Evolutionary conservation across 2,113 vertebrate species (phyloP).

Genomic region (Gallinago jamesoni): DNA sequence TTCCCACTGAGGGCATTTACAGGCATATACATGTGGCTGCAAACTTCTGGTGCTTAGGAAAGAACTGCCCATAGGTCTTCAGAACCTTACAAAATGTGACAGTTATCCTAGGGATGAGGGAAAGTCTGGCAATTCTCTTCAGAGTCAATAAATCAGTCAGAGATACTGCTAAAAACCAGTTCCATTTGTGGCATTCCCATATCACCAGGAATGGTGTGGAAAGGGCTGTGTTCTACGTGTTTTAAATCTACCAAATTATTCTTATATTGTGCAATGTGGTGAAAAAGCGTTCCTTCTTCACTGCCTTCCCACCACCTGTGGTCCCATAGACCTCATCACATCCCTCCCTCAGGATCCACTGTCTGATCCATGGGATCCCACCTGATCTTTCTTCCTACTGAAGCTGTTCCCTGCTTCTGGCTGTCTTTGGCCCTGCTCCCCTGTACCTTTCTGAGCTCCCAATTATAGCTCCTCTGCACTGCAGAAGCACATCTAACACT

Average conservation of each 20-base stretch:
- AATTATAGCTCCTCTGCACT: conserved; percentile 17
- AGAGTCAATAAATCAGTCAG: background rate
- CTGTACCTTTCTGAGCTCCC: background rate
- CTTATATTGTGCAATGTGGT: background rate
- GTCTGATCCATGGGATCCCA: background rate
- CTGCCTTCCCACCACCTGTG: background rate
- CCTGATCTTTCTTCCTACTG: background rate
- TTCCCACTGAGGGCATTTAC: background rate
- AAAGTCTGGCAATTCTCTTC: background rate
- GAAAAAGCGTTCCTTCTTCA: background rate
- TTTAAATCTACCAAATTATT: background rate
- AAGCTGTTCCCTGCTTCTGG: background rate
- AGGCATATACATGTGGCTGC: background rate
- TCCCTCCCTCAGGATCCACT: background rate
- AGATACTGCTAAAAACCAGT: background rate
- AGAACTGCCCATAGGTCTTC: background rate
- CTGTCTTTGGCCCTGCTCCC: background rate
- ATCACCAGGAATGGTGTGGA: background rate
- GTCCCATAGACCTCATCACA: background rate
- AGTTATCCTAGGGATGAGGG: background rate
- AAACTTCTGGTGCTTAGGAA: background rate
- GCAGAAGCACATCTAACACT: conserved; percentile 2
- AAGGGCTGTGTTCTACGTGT: background rate
- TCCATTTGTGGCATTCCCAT: background rate
- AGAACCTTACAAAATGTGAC: background rate